Evolutionary conservation across 2,888 invertebrate species (phyloP).

Genomic region (Archaeoteleia sp.): DNA sequence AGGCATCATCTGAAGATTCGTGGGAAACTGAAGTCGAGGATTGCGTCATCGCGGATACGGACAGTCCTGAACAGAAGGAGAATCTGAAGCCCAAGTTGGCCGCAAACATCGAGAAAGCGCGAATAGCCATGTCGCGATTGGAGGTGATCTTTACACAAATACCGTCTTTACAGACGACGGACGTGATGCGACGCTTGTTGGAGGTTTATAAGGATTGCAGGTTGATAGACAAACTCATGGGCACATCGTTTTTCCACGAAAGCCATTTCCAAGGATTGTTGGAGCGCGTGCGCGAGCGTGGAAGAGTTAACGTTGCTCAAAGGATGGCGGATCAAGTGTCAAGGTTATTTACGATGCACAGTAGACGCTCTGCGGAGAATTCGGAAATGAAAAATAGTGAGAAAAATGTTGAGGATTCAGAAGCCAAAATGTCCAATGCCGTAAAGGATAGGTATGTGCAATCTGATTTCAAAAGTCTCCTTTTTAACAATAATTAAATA

Average conservation of each 20-base stretch:
- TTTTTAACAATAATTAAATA: too few species aligned
- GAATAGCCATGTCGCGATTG: conserved; percentile 83
- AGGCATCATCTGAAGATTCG: conserved; percentile 83
- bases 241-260: conserved; percentile 90
- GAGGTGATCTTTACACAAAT: conserved; percentile 88
- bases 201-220: conserved; percentile 91
- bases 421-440: conserved; percentile 33
- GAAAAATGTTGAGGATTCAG: conserved; percentile 50
- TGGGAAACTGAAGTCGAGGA: conserved; percentile 88
- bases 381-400: conserved; percentile 46
- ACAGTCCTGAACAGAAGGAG: conserved; percentile 71
- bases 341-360: conserved; percentile 70
- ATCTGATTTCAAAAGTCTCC: background rate
- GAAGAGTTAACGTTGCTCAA: conserved; percentile 81
- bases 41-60: conserved; percentile 77
- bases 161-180: conserved; percentile 84
- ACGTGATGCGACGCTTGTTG: conserved; percentile 86
- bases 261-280: conserved; percentile 86
- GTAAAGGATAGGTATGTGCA: conserved; percentile 30
- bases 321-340: conserved; percentile 84
- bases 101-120: conserved; percentile 85
- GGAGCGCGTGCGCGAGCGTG: conserved; percentile 85
- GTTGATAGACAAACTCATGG: conserved; percentile 89
- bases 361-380: conserved; percentile 60
- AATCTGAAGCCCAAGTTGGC: conserved; percentile 79